A percentile compares a stretch with the other conserved stretches of the same genome.
phyloP scores from a whole-genome alignment of 2,888 invertebrate species.

The Fragum sueziense region DNA sequence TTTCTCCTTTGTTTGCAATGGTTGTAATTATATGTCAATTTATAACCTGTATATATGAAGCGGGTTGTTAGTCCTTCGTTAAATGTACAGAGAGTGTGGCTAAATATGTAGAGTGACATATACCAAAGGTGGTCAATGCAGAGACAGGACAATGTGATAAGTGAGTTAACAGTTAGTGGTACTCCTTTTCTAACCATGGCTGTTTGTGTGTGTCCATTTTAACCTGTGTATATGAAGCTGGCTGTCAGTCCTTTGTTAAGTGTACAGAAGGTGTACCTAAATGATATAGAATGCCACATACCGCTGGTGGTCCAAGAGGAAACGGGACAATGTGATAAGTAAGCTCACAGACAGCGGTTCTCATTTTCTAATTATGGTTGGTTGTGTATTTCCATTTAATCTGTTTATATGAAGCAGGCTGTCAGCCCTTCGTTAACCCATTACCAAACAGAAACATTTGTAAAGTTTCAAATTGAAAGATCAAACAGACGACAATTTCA shows the following conservation, averaged over 20 bases:
- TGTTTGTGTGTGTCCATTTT: too few relatives aligned
- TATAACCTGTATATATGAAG: background rate
- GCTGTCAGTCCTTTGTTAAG: slow-evolving; percentile 63
- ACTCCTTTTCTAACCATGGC: too few relatives aligned
- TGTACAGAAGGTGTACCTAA: slow-evolving; percentile 57
- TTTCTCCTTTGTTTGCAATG: background rate
- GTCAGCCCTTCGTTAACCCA: too few relatives aligned
- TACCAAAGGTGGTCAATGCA: slow-evolving; percentile 60
- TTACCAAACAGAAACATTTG: too few relatives aligned
- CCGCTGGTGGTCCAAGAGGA: slow-evolving; percentile 62
- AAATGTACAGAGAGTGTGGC: slow-evolving; percentile 55
- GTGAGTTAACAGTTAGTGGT: too few relatives aligned
- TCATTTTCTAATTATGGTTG: background rate
- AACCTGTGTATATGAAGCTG: slow-evolving; percentile 65
- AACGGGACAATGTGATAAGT: slow-evolving; percentile 67
- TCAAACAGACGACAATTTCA: too few relatives aligned
- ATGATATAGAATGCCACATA: slow-evolving; percentile 46
- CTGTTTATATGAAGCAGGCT: too few relatives aligned
- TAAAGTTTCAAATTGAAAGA: too few relatives aligned
- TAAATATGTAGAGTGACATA: slow-evolving; percentile 50
- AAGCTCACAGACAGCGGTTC: slow-evolving; percentile 27
- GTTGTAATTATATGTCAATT: background rate
- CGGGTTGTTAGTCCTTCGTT: slow-evolving; percentile 56
- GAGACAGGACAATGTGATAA: slow-evolving; percentile 64
- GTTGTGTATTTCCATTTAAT: background rate